Base-by-base conservation (phyloP, 2,113 vertebrate species). In the Myanophis thanlyinensis region DNA sequence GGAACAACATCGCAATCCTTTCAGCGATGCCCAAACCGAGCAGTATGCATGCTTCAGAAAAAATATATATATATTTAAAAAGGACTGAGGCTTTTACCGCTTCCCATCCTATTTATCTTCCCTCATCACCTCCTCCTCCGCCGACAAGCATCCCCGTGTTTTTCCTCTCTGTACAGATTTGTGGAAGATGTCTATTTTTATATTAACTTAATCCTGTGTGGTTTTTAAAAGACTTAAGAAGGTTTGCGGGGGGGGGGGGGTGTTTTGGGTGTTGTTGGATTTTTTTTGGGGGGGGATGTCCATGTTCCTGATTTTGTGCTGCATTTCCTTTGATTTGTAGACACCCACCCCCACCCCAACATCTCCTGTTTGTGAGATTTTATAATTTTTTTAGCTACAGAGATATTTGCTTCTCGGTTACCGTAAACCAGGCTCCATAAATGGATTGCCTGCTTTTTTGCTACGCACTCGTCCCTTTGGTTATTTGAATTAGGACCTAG, bases 351-450 rank as follows among this genome's bases (percentile, higher is more conserved):
- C n/a, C n/a, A n/a, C 40, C 11, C 7, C 27, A 10, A 84, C 15
- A 6, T 3, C 25, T 12, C 1, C 15, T 27, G 18, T 13, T 27
- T 49, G 53, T n/a, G 46, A 20, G 47, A 13, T 87, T 46, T 87
- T 44, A 52, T 67, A 5, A 5, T 67, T 67, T 0, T 67, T 0
- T 1, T 40, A 23, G 13, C 20, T 5, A 4, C 5, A n/a, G 20
- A 2, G 1, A 2, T 0, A 1, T 54, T 30, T 0, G 15, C 84
- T 87, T 9, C 73, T 23, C 56, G 0, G 20, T 22, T 27, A 3
- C 48, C 23, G 25, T 48, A 44, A 10, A 35, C 0, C 1, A 23
- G 62, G 5, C 30, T 53, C 22, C 2, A 2, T 25, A 27, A 6
- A 20, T 10, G 12, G 12, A 20, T 25, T 35, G 30, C 44, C 5